Evolutionary conservation across 2,113 vertebrate species (phyloP), one percentile per base, ranked within the genome.

Genomic region (Scortum barcoo): DNA sequence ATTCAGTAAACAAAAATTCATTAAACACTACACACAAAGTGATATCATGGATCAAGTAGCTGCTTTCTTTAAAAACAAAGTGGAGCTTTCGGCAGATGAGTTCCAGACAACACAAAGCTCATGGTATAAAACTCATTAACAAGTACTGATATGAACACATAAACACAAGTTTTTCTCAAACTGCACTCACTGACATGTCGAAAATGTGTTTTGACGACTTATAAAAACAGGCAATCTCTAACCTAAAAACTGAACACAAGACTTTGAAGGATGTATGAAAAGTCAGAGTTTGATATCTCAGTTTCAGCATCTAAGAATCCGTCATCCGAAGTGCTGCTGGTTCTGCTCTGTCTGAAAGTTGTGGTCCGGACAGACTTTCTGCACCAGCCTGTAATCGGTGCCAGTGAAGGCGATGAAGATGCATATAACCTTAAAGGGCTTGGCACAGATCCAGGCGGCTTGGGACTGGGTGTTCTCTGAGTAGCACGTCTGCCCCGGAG

Each of bases 381-480:
- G 95, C 80, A 95, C 94, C 83, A 96, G 94, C 85, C 94, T 94
- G 86, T 96, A 96, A 74, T 96, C 94, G 0, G 93, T 91, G 36
- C 95, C 94, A 24, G 92, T 94, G 91, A 96, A 96, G 63, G 94
- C 94, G 10, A 95, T 95, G 81, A 95, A 95, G 90, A 96, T 95
- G 85, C 95, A 96, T 76, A 96, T 95, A 60, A 96, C 95, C 83
- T 96, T 96, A 75, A 95, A 95, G 40, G 95, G 95, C 76, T 96
- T 96, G 76, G 93, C 94, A 33, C 95, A 96, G 84, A 96, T 95
- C 95, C 95, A 96, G 76, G 95, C 93, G 5, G 94, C 91, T 38
- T 95, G 95, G 30, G 95, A 94, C 75, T 95, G 95, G 4, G 94
- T 95, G 89, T 95, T 94, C 67, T 95, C 95, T 5, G 94, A 94